A percentile compares a stretch with the other conserved stretches of the same genome.
phyloP scores from a whole-genome alignment of 2,113 vertebrate genomes.

The Ageneiosus marmoratus region DNA sequence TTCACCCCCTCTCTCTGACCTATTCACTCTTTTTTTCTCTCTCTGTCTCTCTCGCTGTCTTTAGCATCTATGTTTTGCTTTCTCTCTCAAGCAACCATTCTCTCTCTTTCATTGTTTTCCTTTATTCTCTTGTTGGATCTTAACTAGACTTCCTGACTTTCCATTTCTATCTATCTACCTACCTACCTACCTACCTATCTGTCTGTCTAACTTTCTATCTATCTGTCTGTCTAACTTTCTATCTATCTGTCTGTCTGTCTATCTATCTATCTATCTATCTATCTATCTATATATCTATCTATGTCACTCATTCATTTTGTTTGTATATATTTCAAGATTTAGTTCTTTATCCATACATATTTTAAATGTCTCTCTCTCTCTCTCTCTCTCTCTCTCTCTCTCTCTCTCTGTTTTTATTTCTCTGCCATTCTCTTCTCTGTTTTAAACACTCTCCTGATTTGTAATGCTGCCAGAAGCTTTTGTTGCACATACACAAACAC shows the following conservation, averaged over 20 bases:
- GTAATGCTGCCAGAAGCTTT: slow-evolving; percentile 14
- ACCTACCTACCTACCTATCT: not conserved
- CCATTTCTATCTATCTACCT: too few relatives aligned
- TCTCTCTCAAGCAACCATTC: not conserved
- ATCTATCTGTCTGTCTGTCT: not conserved
- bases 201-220: not conserved
- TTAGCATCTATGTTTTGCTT: not conserved
- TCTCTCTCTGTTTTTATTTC: not conserved
- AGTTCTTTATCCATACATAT: too few relatives aligned
- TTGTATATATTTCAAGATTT: too few relatives aligned
- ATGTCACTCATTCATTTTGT: too few relatives aligned
- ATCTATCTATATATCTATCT: not conserved
- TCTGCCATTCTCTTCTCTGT: not conserved
- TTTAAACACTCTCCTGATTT: not conserved
- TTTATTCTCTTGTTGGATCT: not conserved
- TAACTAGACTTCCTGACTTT: too few relatives aligned
- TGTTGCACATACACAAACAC: not conserved
- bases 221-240: not conserved
- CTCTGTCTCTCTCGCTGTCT: not conserved
- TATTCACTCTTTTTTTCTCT: slow-evolving; percentile 3
- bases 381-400: not conserved
- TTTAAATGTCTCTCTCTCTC: too few relatives aligned
- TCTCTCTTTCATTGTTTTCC: not conserved
- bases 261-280: not conserved
- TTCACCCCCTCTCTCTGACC: slow-evolving; percentile 2